Base-by-base conservation (phyloP, 1,140 invertebrate species). In the Nebria ingens region DNA sequence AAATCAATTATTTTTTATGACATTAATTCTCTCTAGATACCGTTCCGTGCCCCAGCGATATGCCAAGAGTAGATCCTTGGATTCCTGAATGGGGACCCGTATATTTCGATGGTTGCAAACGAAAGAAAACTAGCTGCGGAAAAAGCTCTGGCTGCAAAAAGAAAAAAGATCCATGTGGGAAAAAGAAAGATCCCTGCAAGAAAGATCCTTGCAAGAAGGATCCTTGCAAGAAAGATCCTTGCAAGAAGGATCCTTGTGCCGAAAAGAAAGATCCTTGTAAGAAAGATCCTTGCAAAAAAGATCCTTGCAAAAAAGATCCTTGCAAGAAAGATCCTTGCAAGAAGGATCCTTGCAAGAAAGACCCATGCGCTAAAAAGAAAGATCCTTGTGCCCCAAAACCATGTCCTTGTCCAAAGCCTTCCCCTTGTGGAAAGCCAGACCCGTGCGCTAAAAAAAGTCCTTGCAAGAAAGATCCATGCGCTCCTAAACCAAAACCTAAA, bases 171-270 rank as follows among this genome's bases (percentile, higher is more conserved):
- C 22, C 56, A 1, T 58, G 59, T 20, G 55, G 54, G 45, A 60
- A 60, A 17, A 60, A 58, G 50, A 22, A 55, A 21, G 61, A 62
- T 53, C 54, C 59, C 19, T 58, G 57, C 21, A 59, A 60, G 25
- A 53, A 59, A 23, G n/a, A n/a, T n/a, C n/a, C n/a, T n/a, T n/a
- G n/a, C n/a, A 55, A 54, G 13, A 50, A 59, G 12, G 54, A 58
- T 34, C 54, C 49, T 9, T 58, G 57, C 50, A 56, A 56, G 54
- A 56, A 52, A 21, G 29, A n/a, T n/a, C n/a, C n/a, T n/a, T n/a
- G 57, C 50, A 56, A 56, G 54, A 56, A 52, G 21, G 29, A n/a
- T n/a, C n/a, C n/a, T n/a, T n/a, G n/a, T 34, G 25, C 25, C 25
- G n/a, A 34, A 34, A 34, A 34, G 20, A 42, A 58, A 38, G 20